Evolutionary conservation across 2,113 vertebrate species (phyloP).

Genomic region (Paracanthobrama guichenoti): DNA sequence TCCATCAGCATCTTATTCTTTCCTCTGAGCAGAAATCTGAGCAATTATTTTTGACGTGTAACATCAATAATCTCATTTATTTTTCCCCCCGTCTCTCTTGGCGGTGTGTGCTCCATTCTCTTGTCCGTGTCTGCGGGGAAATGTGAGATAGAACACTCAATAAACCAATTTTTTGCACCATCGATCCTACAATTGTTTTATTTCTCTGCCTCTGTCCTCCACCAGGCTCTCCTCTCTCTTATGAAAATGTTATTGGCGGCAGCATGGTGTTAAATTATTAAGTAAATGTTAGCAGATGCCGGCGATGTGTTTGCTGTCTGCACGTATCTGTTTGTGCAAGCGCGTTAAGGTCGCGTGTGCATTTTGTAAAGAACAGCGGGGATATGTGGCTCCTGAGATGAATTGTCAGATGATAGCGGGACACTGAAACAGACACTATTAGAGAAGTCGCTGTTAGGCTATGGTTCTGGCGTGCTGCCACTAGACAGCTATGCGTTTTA

Average conservation of each 20-base stretch:
- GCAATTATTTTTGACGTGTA: conserved; percentile 88
- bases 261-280: conserved; percentile 81
- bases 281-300: conserved; percentile 76
- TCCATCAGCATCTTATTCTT: conserved; percentile 71
- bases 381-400: conserved; percentile 41
- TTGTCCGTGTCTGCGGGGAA: conserved; percentile 80
- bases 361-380: conserved; percentile 58
- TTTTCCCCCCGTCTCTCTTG: conserved; percentile 49
- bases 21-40: conserved; percentile 79
- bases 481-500: conserved; percentile 48
- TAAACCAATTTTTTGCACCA: conserved; percentile 86
- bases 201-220: conserved; percentile 58
- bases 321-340: conserved; percentile 53
- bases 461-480: conserved; percentile 47
- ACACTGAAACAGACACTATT: conserved; percentile 59
- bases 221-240: conserved; percentile 56
- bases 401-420: conserved; percentile 52
- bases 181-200: conserved; percentile 80
- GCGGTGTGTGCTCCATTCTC: conserved; percentile 60
- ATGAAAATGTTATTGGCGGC: conserved; percentile 75
- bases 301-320: conserved; percentile 56
- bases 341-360: conserved; percentile 59
- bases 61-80: conserved; percentile 84
- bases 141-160: conserved; percentile 79
- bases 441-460: conserved; percentile 44